Percentiles rank a stretch among this genome's conserved stretches.
Conservation (phyloP, 2,113 vertebrate species). For the Hemicordylus capensis region DNA sequence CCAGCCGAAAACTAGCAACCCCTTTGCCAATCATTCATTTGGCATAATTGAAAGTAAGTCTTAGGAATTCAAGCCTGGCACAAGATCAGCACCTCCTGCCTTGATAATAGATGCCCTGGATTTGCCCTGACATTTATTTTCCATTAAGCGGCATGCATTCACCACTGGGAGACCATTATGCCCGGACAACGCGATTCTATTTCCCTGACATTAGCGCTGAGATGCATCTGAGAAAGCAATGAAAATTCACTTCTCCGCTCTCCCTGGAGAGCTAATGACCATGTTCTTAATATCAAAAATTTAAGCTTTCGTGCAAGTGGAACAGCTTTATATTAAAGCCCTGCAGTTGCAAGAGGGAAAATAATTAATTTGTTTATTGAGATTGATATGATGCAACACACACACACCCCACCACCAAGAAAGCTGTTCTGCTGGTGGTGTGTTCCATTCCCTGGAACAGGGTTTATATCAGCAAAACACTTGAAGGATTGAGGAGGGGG, state of each 20-base stretch:
- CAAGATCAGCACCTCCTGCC: neutral
- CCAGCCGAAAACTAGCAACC: neutral
- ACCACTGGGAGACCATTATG: neutral
- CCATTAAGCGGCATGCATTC: slow-evolving; percentile 8
- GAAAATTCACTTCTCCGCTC: neutral
- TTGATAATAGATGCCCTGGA: slow-evolving; percentile 12
- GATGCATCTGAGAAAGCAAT: neutral
- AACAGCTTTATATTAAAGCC: neutral
- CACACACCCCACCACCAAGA: no score
- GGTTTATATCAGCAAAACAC: neutral
- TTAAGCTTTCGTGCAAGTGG: neutral
- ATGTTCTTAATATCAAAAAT: slow-evolving; percentile 9
- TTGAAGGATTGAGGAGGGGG: neutral
- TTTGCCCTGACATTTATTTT: slow-evolving; percentile 23
- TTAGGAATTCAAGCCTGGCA: slow-evolving; percentile 12
- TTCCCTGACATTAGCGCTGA: neutral
- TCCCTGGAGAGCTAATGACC: slow-evolving; percentile 1
- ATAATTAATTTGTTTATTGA: slow-evolving; percentile 4
- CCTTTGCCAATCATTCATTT: slow-evolving; percentile 20
- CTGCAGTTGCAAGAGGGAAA: neutral
- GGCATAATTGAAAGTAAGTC: slow-evolving; percentile 34
- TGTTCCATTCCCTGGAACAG: neutral
- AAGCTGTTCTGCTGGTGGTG: neutral
- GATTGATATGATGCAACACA: neutral
- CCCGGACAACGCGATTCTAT: neutral